Conservation (phyloP, 2,888 invertebrate species). For the Hydropsyche betteni region DNA sequence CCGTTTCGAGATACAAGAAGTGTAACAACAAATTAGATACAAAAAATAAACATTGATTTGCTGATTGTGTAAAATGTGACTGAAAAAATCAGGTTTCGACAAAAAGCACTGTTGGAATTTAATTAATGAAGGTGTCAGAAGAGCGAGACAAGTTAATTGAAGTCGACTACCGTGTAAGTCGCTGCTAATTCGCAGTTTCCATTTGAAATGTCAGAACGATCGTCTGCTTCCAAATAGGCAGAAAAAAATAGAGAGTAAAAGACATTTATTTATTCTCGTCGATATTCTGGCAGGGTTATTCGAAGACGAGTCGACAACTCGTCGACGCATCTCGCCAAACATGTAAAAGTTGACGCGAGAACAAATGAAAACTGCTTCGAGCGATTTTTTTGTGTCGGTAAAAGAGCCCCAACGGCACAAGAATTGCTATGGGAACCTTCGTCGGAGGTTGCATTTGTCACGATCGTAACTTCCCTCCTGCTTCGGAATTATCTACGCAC, state of each 20-base stretch:
- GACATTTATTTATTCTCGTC: constrained; percentile 5
- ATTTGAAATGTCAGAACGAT: neutral
- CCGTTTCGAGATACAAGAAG: no score
- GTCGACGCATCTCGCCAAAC: constrained; percentile 22
- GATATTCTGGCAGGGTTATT: neutral
- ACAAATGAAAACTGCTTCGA: constrained; percentile 21
- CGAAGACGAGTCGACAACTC: constrained; percentile 10
- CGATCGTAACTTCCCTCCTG: constrained; percentile 15
- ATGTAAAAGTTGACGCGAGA: constrained; percentile 25
- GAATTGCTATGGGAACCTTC: constrained; percentile 27
- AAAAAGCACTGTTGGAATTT: constrained; percentile 9
- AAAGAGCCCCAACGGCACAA: neutral
- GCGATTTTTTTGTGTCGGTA: neutral
- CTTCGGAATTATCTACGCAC: constrained; percentile 22
- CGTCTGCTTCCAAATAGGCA: neutral
- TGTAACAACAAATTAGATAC: no score
- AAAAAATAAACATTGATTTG: no score
- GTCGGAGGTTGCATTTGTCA: constrained; percentile 25
- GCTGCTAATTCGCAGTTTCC: constrained; percentile 10
- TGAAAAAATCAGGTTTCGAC: no score
- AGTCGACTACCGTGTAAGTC: constrained; percentile 1
- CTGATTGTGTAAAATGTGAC: no score
- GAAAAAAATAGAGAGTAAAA: neutral
- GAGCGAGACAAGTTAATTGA: constrained; percentile 12
- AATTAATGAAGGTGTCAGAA: constrained; percentile 19